A percentile compares a stretch with the other conserved stretches of the same genome.
These are phyloP conservation scores for Pycnonotus jocosus DNA, from an alignment of 2,113 vertebrate genomes.

Conservation along the genomic window DNA sequence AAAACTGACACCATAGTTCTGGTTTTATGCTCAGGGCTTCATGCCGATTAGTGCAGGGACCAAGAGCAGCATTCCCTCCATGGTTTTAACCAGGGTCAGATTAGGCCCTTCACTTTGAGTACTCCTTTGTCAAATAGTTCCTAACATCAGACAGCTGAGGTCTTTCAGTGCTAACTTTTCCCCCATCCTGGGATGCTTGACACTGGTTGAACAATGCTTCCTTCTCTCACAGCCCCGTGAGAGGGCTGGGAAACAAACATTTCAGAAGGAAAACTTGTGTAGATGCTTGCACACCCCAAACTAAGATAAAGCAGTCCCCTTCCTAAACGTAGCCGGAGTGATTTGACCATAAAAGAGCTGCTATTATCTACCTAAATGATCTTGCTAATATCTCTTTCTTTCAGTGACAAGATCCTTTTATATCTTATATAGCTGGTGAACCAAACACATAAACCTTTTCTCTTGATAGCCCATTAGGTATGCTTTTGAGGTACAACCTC, in stretches of 20 bases:
- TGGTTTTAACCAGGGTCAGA: background rate
- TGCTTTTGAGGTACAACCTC: conserved; percentile 47
- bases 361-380: background rate
- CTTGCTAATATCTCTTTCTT: background rate
- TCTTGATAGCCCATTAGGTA: conserved; percentile 33
- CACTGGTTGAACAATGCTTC: background rate
- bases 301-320: background rate
- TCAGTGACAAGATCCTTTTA: background rate
- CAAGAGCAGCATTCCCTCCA: background rate
- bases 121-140: background rate
- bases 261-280: background rate
- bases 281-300: background rate
- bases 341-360: background rate
- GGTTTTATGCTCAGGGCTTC: background rate
- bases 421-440: background rate
- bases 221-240: fast-evolving
- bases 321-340: background rate
- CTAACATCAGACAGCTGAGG: background rate
- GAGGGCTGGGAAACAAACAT: background rate
- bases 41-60: background rate
- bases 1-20: background rate
- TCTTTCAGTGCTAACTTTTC: background rate
- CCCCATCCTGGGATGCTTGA: background rate
- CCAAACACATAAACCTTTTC: conserved; percentile 8
- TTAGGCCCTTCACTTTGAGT: background rate